Base-by-base conservation (phyloP, 2,113 vertebrate genomes). In the Cavia aperea region DNA sequence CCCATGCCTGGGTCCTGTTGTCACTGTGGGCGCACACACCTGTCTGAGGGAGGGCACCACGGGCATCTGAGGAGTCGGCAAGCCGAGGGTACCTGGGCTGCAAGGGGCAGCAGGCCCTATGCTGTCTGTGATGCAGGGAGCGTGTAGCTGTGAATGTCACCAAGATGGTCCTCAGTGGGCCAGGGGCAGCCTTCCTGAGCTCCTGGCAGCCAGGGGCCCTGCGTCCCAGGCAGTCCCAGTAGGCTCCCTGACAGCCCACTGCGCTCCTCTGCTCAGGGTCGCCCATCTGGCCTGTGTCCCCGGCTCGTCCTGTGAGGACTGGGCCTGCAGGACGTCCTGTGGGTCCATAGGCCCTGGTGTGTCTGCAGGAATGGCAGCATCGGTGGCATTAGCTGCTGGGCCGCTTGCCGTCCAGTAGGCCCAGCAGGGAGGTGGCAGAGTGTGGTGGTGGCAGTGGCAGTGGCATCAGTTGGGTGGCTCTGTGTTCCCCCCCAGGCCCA, bases 401-500 rank as follows among this genome's bases (percentile, higher is more conserved):
- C 63, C 16, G 72, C 56, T 15, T 1, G 21, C 75, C 19, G 5
- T 43, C 24, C 9, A 0, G 12, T 2, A 26, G 58, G 60, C 58
- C 24, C 14, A 58, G 6, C 4, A 23, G 26, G 31, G 31, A n/a
- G 29, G 56, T 72, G 12, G 51, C 29, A 43, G 7, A 2, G 33
- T 26, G 2, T 72, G 13, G 9, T 56, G 19, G 31, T 33, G 7
- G 15, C 49, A 33, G 31, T 33, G 7, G 15, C 49, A 33, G 51
- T 19, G n/a, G 36, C 36, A 5, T 51, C 24, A 29, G 23, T 15
- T 33, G 18, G 39, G 21, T 12, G 11, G 3, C 8, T 12, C 54
- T 54, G 31, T 15, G 46, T 66, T 49, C 12, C 8, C 26, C 51
- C 21, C 0, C 0, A 7, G 0, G 11, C 2, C 56, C 23, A 43